Conservation (phyloP, 2,113 vertebrate genomes). For the Callionymus lyra region DNA sequence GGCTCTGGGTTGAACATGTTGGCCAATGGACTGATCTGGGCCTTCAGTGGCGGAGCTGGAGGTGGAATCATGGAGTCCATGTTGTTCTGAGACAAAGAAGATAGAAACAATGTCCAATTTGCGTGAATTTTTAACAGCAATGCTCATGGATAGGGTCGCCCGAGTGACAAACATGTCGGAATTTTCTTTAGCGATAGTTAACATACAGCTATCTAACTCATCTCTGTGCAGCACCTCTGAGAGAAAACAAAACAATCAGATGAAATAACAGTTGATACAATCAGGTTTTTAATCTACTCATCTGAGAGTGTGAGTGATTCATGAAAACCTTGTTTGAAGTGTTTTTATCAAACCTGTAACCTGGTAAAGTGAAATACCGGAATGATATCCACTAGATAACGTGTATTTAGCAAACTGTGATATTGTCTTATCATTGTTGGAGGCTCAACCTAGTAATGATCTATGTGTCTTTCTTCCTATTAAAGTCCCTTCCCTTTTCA, state of each 20-base stretch:
- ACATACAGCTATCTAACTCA: conserved; percentile 3
- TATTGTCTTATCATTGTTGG: too few relatives aligned
- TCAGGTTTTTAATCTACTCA: too few relatives aligned
- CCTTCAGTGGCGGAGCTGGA: conserved; percentile 74
- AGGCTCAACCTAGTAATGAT: too few relatives aligned
- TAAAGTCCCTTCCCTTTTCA: too few relatives aligned
- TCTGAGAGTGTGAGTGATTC: too few relatives aligned
- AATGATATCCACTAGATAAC: too few relatives aligned
- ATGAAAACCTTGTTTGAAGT: too few relatives aligned
- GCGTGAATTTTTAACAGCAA: not conserved
- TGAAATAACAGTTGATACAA: conserved; percentile 6
- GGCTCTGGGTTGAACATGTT: conserved; percentile 82
- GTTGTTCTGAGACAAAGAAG: conserved; percentile 39
- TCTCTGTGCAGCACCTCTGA: conserved; percentile 5
- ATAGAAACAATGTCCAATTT: not conserved
- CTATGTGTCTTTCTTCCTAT: too few relatives aligned
- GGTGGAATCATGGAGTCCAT: conserved; percentile 64
- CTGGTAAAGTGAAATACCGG: too few relatives aligned
- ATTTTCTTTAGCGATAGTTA: conserved; percentile 12
- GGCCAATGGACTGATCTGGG: conserved; percentile 78
- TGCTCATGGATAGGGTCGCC: conserved; percentile 12
- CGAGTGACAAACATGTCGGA: not conserved
- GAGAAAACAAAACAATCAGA: conserved; percentile 12
- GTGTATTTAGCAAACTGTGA: too few relatives aligned
- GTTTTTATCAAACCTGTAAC: too few relatives aligned